Evolutionary conservation across 2,113 vertebrate species (phyloP).

Genomic region (Zapus hudsonius): DNA sequence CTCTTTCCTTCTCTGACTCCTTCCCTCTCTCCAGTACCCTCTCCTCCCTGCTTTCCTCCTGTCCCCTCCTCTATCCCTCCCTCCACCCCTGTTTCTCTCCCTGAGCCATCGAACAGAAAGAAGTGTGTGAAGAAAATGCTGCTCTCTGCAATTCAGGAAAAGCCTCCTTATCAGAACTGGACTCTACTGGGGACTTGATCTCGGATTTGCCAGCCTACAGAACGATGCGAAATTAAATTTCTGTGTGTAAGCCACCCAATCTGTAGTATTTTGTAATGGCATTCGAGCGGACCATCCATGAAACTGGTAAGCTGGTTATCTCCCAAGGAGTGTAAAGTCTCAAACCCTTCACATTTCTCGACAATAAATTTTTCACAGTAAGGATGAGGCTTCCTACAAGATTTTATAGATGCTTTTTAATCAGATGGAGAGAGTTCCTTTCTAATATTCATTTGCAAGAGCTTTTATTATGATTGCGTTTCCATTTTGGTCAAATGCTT

Average conservation of each 20-base stretch:
- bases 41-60: too few relatives aligned
- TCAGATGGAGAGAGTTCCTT: conserved; percentile 13
- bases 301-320: background rate
- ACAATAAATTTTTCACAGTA: conserved; percentile 19
- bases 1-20: background rate
- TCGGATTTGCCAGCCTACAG: background rate
- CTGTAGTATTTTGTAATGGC: background rate
- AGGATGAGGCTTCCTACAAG: background rate
- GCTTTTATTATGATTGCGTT: conserved; percentile 32
- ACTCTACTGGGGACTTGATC: background rate
- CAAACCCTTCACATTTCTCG: background rate
- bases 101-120: background rate
- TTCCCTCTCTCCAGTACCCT: too few relatives aligned
- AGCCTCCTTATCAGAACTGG: background rate
- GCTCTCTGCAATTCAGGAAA: background rate
- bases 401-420: conserved; percentile 50
- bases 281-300: background rate
- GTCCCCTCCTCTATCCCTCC: too few relatives aligned
- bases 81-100: background rate
- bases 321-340: background rate
- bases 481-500: conserved; percentile 41
- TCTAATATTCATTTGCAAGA: conserved; percentile 48
- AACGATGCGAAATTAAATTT: conserved; percentile 13
- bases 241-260: background rate
- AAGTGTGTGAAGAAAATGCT: background rate